phyloP scores from a whole-genome alignment of 2,113 vertebrate genomes.

The Bufo gargarizans region DNA sequence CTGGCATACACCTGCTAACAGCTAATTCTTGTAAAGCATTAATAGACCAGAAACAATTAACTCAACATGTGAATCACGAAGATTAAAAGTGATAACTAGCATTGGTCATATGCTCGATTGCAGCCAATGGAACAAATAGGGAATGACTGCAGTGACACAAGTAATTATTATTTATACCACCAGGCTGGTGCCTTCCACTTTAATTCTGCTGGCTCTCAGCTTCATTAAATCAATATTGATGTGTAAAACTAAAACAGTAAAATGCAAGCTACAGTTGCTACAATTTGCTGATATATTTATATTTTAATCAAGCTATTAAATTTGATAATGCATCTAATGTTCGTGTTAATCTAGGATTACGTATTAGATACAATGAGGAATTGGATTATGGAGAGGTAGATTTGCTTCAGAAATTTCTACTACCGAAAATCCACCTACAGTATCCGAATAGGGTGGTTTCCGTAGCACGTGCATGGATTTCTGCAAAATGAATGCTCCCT shows the following conservation, averaged over 20 bases:
- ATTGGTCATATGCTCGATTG: constrained; percentile 60
- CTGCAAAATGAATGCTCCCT: no score
- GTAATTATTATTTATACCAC: constrained; percentile 58
- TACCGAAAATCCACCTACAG: no score
- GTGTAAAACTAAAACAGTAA: not conserved
- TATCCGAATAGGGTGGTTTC: no score
- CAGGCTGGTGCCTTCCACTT: constrained; percentile 39
- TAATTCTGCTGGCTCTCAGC: not conserved
- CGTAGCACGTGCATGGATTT: no score
- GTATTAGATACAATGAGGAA: not conserved
- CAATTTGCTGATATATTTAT: not conserved
- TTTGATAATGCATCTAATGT: not conserved
- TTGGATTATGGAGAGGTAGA: not conserved
- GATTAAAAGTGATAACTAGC: constrained; percentile 64
- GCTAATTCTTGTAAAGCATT: constrained; percentile 79
- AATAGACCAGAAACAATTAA: constrained; percentile 79
- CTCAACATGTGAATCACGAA: constrained; percentile 68
- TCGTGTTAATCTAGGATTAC: no score
- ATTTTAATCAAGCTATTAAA: not conserved
- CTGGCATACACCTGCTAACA: constrained; percentile 76
- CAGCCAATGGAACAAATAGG: constrained; percentile 56
- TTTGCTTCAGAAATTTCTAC: no score
- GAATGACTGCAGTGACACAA: constrained; percentile 61
- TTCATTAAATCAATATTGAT: constrained; percentile 14
- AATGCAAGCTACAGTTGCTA: not conserved